Base-by-base conservation (phyloP, 2,797 vertebrate genomes). In the Microtus agrestis region DNA sequence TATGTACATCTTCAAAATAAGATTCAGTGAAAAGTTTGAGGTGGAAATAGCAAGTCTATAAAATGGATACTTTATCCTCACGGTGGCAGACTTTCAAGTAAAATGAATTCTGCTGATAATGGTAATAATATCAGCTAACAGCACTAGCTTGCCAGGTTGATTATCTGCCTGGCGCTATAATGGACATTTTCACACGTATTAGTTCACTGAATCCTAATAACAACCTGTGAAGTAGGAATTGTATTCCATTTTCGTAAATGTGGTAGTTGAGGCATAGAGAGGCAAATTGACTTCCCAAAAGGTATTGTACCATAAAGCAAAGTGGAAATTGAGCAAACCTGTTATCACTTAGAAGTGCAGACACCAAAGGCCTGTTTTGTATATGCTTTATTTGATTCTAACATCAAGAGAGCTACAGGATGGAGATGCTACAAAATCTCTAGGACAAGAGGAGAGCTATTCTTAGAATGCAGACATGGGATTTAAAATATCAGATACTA, bases 291-390 rank as follows among this genome's bases (percentile, higher is more conserved):
- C 14, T 91, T 95, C 76, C 65, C n/a, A 88, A 96, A 93, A 51
- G 5, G 46, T 74, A 92, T 77, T 91, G 56, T 25, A 80, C 81
- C 13, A 74, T 23, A 88, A 19, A 91, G 40, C 56, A 54, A 1
- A 81, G 29, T 21, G 85, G 87, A 94, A 73, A 97, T 43, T 87
- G 65, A 95, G 51, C 10, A 92, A 96, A 86, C 2, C n/a, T 88
- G 91, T 89, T 89, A 71, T 95, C 9, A 73, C 65, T 93, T 91
- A 93, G 51, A 96, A 84, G 40, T 92, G 94, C 67, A 93, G 61
- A 92, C 40, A 74, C 43, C 88, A 95, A 94, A 87, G 12, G 73
- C 86, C 6, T 69, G 37, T 43, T 91, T 95, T 91, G 4, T 74
- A 73, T 46, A 56, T 69, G 37, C 13, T 23, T 91, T 94, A n/a